These are phyloP conservation scores for Lemur catta DNA, from an alignment of 2,797 vertebrate genomes.

Conservation along the genomic window DNA sequence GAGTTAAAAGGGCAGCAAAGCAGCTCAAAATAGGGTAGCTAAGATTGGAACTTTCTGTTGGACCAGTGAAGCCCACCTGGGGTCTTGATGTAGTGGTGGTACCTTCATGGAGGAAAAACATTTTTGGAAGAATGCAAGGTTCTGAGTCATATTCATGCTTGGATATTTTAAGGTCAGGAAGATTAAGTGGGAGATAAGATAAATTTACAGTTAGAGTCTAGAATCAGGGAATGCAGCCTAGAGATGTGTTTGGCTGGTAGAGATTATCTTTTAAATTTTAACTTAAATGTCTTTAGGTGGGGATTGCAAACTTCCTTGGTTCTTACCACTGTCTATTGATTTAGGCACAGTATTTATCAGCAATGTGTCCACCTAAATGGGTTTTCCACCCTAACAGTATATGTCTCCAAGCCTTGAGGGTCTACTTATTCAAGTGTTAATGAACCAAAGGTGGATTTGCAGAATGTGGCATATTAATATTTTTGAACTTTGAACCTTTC, in stretches of 20 bases:
- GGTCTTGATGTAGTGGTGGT: neutral
- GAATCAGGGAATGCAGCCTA: neutral
- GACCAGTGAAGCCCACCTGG: neutral
- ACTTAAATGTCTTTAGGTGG: constrained; percentile 1
- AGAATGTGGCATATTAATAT: neutral
- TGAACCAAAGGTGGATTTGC: neutral
- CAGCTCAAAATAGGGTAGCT: neutral
- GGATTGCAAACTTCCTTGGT: neutral
- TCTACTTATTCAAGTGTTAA: neutral
- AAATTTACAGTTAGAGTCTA: neutral
- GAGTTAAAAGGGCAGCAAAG: neutral
- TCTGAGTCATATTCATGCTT: neutral
- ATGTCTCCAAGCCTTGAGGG: neutral
- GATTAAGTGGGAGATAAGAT: neutral
- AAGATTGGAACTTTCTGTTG: neutral
- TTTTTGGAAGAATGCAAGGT: neutral
- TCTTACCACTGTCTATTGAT: neutral
- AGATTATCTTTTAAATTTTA: constrained; percentile 5
- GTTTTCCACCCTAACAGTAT: neutral
- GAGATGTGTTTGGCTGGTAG: neutral
- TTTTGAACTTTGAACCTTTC: neutral
- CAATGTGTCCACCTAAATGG: neutral
- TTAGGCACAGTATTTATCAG: neutral
- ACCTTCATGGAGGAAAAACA: neutral
- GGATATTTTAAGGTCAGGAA: neutral